These are phyloP conservation scores for Ceramica pisi DNA, from an alignment of 2,888 invertebrate species.

Conservation along the genomic window DNA sequence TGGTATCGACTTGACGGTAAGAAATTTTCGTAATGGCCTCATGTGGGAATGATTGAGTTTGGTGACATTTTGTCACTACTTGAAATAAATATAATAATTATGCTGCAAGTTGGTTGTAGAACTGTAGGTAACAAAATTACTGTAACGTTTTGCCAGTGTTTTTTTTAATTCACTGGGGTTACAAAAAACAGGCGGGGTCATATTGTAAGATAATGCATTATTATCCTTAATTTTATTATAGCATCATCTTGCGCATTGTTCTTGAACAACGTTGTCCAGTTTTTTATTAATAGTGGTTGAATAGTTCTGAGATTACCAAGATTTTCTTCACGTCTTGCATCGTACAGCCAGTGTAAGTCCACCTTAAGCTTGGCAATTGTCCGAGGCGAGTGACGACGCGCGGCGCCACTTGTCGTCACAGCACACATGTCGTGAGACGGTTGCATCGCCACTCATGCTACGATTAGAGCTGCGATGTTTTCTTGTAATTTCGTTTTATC, in stretches of 20 bases:
- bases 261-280: too few relatives aligned
- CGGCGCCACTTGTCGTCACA: conserved; percentile 78
- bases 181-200: too few relatives aligned
- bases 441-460: conserved; percentile 63
- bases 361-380: conserved; percentile 65
- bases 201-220: too few relatives aligned
- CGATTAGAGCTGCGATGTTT: conserved; percentile 58
- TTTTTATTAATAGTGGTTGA: too few relatives aligned
- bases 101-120: neutral
- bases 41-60: conserved; percentile 5
- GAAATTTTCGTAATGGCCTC: conserved; percentile 1
- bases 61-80: neutral
- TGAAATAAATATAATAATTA: neutral
- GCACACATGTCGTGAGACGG: conserved; percentile 68
- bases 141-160: too few relatives aligned
- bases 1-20: conserved; percentile 3
- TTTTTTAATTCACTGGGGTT: too few relatives aligned
- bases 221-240: too few relatives aligned
- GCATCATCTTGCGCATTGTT: too few relatives aligned
- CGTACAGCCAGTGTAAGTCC: conserved; percentile 14
- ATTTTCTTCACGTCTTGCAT: conserved; percentile 1
- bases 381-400: conserved; percentile 60
- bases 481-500: neutral
- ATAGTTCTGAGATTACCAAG: too few relatives aligned
- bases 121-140: too few relatives aligned